phyloP scores from a whole-genome alignment of 2,113 vertebrate species.

The Ictidomys tridecemlineatus region DNA sequence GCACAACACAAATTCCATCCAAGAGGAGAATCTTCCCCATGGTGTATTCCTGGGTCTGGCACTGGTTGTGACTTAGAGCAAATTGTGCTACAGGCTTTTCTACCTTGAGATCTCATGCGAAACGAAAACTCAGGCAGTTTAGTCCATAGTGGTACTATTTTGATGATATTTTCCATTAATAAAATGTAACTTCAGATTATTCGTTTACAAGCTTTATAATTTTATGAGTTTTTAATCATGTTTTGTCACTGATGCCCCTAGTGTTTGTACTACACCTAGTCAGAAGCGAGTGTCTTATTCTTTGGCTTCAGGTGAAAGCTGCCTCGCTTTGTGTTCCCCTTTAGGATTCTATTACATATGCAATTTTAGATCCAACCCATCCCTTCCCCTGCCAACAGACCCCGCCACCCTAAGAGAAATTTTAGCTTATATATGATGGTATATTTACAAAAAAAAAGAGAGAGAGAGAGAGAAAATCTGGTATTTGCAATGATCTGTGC shows the following conservation, averaged over 20 bases:
- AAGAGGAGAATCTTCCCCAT: constrained; percentile 83
- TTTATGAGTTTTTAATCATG: constrained; percentile 91
- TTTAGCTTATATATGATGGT: constrained; percentile 85
- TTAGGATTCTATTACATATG: constrained; percentile 89
- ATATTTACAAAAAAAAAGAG: constrained; percentile 83
- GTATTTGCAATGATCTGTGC: constrained; percentile 91
- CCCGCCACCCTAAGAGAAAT: constrained; percentile 77
- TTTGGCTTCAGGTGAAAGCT: constrained; percentile 85
- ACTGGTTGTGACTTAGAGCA: constrained; percentile 88
- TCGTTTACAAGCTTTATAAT: constrained; percentile 93
- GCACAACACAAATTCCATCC: constrained; percentile 89
- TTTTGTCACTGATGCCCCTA: constrained; percentile 90
- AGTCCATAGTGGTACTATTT: constrained; percentile 95
- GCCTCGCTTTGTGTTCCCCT: constrained; percentile 82
- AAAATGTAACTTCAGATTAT: constrained; percentile 92
- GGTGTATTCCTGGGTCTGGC: constrained; percentile 82
- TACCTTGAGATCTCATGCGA: constrained; percentile 89
- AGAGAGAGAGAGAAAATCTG: constrained; percentile 85
- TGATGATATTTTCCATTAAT: constrained; percentile 93
- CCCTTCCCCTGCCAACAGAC: constrained; percentile 73
- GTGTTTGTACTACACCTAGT: constrained; percentile 88
- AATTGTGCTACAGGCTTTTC: constrained; percentile 91
- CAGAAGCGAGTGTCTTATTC: constrained; percentile 85
- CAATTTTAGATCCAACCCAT: constrained; percentile 84
- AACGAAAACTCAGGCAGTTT: constrained; percentile 91